Evolutionary conservation across 2,888 invertebrate genomes (phyloP).

Genomic region (Noctuana brunneofusca): DNA sequence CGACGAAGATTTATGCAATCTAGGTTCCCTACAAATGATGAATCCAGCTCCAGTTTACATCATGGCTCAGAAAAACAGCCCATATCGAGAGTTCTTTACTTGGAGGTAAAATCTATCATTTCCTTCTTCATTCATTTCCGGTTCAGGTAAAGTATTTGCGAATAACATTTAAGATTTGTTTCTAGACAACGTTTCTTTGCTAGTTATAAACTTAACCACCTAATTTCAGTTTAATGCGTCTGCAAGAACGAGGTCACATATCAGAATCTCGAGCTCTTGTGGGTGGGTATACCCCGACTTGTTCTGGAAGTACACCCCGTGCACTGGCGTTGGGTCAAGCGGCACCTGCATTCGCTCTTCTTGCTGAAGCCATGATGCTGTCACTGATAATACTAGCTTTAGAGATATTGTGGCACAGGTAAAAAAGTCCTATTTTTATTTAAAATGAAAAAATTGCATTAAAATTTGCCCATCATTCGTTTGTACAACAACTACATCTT

Average conservation of each 20-base stretch:
- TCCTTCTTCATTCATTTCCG: too few relatives aligned
- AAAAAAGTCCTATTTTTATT: too few relatives aligned
- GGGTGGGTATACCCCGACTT: conserved; percentile 53
- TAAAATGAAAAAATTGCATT: too few relatives aligned
- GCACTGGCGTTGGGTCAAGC: conserved; percentile 72
- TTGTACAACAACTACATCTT: neutral
- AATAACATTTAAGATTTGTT: too few relatives aligned
- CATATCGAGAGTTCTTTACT: conserved; percentile 68
- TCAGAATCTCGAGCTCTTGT: conserved; percentile 53
- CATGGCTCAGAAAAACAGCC: conserved; percentile 66
- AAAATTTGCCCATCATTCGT: too few relatives aligned
- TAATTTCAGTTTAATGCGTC: conserved; percentile 59
- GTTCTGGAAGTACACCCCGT: conserved; percentile 65
- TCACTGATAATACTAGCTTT: conserved; percentile 50
- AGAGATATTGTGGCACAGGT: conserved; percentile 59
- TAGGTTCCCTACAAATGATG: conserved; percentile 72
- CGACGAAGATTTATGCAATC: conserved; percentile 72
- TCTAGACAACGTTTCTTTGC: neutral
- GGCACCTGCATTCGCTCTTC: conserved; percentile 65
- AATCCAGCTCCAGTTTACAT: conserved; percentile 62
- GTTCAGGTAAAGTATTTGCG: too few relatives aligned
- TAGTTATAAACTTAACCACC: too few relatives aligned
- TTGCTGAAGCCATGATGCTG: conserved; percentile 49
- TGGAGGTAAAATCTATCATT: conserved; percentile 59
- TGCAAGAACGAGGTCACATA: conserved; percentile 65